These are phyloP conservation scores for Gadus macrocephalus DNA, from an alignment of 2,113 vertebrate species.

Conservation along the genomic window DNA sequence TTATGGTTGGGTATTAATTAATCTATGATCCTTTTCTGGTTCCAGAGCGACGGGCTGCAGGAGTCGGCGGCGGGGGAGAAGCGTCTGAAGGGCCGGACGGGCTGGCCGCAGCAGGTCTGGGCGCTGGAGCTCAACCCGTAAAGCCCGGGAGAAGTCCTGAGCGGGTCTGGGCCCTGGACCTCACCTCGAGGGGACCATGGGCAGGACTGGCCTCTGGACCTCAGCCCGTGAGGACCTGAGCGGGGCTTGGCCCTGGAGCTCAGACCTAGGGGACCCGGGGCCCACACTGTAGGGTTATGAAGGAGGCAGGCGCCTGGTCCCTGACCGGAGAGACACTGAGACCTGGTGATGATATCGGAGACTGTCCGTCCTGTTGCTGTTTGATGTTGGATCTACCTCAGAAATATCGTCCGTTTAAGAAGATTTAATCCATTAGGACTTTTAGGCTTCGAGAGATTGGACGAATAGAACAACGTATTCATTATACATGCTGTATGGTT, in stretches of 20 bases:
- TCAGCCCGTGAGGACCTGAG: slow-evolving; percentile 68
- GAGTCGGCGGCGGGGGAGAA: slow-evolving; percentile 78
- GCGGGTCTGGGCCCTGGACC: too few relatives aligned
- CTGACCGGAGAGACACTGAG: too few relatives aligned
- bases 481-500: too few relatives aligned
- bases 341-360: too few relatives aligned
- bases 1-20: neutral
- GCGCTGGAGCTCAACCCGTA: slow-evolving; percentile 93
- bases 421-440: slow-evolving; percentile 17
- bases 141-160: slow-evolving; percentile 27
- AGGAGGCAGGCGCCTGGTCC: too few relatives aligned
- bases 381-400: slow-evolving; percentile 66
- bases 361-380: slow-evolving; percentile 14
- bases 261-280: slow-evolving; percentile 74
- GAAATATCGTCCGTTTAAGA: slow-evolving; percentile 34
- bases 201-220: too few relatives aligned
- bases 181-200: too few relatives aligned
- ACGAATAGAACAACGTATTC: too few relatives aligned
- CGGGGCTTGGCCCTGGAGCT: slow-evolving; percentile 97
- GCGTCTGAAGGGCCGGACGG: slow-evolving; percentile 90
- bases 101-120: slow-evolving; percentile 99
- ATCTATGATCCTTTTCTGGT: neutral
- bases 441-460: too few relatives aligned
- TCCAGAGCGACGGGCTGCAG: slow-evolving; percentile 76
- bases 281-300: too few relatives aligned